These are phyloP conservation scores for Sinodicranocentrus sp. DNA, from an alignment of 2,888 invertebrate species.

Conservation along the genomic window DNA sequence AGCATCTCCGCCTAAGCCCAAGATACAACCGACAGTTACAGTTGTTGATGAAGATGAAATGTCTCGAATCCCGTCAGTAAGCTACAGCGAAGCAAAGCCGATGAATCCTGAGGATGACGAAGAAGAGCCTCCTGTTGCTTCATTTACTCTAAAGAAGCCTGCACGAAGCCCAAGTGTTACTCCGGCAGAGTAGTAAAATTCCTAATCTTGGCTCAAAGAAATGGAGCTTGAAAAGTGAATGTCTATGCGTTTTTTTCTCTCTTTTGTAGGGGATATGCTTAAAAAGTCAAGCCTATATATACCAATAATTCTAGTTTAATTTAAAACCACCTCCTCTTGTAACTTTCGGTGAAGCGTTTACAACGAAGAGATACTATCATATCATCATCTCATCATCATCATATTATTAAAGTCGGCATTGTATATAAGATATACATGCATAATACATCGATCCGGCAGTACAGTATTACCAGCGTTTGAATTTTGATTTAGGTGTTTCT, in stretches of 20 bases:
- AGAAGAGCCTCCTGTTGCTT: conserved; percentile 55
- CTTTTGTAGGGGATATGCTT: conserved; percentile 21
- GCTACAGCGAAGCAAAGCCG: conserved; percentile 67
- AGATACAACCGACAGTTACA: conserved; percentile 50
- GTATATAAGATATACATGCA: too few species aligned
- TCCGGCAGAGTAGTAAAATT: conserved; percentile 30
- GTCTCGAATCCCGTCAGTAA: conserved; percentile 55
- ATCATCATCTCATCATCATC: too few species aligned
- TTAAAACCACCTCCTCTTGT: too few species aligned
- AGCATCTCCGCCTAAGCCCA: conserved; percentile 32
- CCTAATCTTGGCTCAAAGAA: not conserved
- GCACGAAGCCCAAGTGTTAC: conserved; percentile 41
- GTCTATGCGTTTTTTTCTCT: too few species aligned
- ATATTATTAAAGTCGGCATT: too few species aligned
- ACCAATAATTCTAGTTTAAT: too few species aligned
- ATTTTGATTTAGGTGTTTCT: too few species aligned
- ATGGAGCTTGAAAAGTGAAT: conserved; percentile 55
- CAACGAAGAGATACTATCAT: too few species aligned
- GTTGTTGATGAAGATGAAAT: conserved; percentile 64
- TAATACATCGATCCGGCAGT: too few species aligned
- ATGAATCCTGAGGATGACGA: conserved; percentile 56
- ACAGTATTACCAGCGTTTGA: too few species aligned
- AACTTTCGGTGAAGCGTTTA: too few species aligned
- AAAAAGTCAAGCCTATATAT: too few species aligned
- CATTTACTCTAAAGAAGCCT: conserved; percentile 69